These are phyloP conservation scores for Scaptomyza tumidula DNA, from an alignment of 2,888 invertebrate genomes.

Conservation along the genomic window DNA sequence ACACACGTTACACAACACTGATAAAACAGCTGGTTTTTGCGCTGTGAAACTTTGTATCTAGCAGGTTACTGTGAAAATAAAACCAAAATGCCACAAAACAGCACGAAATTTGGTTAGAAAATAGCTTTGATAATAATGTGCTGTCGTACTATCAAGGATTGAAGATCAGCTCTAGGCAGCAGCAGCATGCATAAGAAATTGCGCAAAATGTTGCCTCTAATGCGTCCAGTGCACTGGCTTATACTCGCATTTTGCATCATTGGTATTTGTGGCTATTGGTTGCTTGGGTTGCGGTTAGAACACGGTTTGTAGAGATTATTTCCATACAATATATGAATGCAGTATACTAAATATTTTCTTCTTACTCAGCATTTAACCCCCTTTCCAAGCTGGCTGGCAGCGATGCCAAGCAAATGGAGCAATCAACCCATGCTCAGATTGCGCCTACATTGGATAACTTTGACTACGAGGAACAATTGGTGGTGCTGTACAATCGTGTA, in stretches of 20 bases:
- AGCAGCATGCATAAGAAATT: slow-evolving; percentile 66
- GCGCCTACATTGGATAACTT: slow-evolving; percentile 44
- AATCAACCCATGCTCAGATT: slow-evolving; percentile 11
- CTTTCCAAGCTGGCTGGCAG: slow-evolving; percentile 46
- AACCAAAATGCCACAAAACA: slow-evolving; percentile 35
- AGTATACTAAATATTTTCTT: no score
- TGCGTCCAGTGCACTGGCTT: slow-evolving; percentile 80
- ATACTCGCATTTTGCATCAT: slow-evolving; percentile 72
- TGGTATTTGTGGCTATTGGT: slow-evolving; percentile 77
- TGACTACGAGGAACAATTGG: slow-evolving; percentile 87
- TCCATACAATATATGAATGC: not conserved
- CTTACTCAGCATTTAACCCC: slow-evolving; percentile 68
- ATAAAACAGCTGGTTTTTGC: slow-evolving; percentile 43
- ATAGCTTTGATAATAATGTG: slow-evolving; percentile 39
- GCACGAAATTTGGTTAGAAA: slow-evolving; percentile 20
- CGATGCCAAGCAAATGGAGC: slow-evolving; percentile 16
- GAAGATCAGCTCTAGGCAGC: slow-evolving; percentile 9
- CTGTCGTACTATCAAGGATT: slow-evolving; percentile 13
- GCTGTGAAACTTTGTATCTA: slow-evolving; percentile 35
- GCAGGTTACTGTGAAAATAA: slow-evolving; percentile 9
- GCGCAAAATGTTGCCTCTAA: slow-evolving; percentile 82
- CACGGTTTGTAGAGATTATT: slow-evolving; percentile 44
- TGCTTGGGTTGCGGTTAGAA: slow-evolving; percentile 76
- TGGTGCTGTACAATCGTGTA: slow-evolving; percentile 97
- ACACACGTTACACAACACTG: slow-evolving; percentile 5